These are phyloP conservation scores for Scaptomyza caliginosa DNA, from an alignment of 2,888 invertebrate genomes.

Conservation along the genomic window DNA sequence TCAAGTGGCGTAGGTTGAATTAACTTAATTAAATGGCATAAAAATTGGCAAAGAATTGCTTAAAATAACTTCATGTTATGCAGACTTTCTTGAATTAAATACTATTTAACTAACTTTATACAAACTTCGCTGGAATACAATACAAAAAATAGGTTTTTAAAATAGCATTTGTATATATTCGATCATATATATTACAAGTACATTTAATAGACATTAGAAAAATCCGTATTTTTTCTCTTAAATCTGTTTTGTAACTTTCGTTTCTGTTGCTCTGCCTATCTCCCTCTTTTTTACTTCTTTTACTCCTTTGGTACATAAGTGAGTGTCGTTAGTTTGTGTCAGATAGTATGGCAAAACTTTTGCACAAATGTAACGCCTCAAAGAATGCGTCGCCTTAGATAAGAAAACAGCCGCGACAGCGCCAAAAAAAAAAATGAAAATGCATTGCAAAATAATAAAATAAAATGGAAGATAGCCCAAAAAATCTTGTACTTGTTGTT, in stretches of 20 bases:
- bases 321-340: conserved; percentile 14
- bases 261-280: too few species aligned
- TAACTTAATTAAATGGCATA: too few species aligned
- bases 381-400: conserved; percentile 43
- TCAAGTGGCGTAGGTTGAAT: too few species aligned
- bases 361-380: conserved; percentile 22
- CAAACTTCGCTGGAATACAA: too few species aligned
- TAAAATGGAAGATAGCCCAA: background rate
- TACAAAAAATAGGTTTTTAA: too few species aligned
- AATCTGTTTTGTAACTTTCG: too few species aligned
- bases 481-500: conserved; percentile 39
- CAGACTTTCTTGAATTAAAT: too few species aligned
- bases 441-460: background rate
- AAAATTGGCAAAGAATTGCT: too few species aligned
- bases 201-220: background rate
- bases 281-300: background rate
- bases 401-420: conserved; percentile 33
- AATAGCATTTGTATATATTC: too few species aligned
- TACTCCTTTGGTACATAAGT: conserved; percentile 19
- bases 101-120: too few species aligned
- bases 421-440: conserved; percentile 1
- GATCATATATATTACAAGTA: background rate
- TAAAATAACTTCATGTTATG: background rate
- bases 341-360: conserved; percentile 31
- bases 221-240: background rate